A percentile compares a stretch with the other conserved stretches of the same genome.
Evolutionary conservation across 1,140 invertebrate species (phyloP).

Genomic region (Drosophila eugracilis): DNA sequence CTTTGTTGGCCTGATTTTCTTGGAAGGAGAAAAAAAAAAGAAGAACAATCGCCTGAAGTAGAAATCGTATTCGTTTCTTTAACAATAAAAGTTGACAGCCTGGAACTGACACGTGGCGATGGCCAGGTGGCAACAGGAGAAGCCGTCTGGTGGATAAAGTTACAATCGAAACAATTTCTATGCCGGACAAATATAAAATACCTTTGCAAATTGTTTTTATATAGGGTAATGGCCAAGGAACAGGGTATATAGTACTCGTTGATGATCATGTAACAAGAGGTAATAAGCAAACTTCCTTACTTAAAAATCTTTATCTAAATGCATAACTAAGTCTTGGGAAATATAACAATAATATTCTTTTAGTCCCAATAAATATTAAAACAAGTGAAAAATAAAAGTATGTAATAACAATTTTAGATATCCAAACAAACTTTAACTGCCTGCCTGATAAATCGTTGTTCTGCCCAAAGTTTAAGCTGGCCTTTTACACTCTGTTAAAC

Average conservation of each 20-base stretch:
- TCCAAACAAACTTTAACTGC: background rate
- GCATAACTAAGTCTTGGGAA: no score
- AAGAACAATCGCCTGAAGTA: background rate
- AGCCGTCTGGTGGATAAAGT: slow-evolving; percentile 4
- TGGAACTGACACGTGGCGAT: slow-evolving; percentile 23
- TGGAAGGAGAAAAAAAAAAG: background rate
- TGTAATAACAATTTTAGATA: no score
- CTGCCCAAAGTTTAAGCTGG: background rate
- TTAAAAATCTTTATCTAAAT: no score
- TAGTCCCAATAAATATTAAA: no score
- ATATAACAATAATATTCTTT: no score
- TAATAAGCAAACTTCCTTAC: no score
- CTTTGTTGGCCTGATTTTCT: slow-evolving; percentile 1
- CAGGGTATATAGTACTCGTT: no score
- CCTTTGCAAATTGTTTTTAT: background rate
- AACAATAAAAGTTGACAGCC: slow-evolving; percentile 45
- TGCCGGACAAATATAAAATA: background rate
- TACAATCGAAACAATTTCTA: background rate
- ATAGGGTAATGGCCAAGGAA: no score
- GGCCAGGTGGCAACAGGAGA: slow-evolving; percentile 7
- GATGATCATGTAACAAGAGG: no score
- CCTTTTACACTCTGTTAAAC: background rate
- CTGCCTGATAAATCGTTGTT: background rate
- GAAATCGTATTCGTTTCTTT: slow-evolving; percentile 14
- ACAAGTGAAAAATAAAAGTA: no score